These are phyloP conservation scores for Erethizon dorsatum DNA, from an alignment of 2,797 vertebrate species.

Conservation along the genomic window DNA sequence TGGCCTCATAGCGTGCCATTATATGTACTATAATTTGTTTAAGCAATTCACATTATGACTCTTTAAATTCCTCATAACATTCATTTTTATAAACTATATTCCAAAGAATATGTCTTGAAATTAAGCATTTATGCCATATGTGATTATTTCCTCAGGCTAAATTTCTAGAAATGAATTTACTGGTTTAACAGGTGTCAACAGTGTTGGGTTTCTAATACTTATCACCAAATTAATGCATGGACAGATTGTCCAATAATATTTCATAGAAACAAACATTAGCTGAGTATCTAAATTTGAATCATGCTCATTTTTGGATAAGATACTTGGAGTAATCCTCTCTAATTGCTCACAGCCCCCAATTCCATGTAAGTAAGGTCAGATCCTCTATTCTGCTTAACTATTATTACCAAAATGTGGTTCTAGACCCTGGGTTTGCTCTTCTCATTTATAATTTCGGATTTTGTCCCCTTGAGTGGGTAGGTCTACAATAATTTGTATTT, in stretches of 20 bases:
- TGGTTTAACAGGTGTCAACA: background rate
- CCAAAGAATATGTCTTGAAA: background rate
- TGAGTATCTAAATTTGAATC: background rate
- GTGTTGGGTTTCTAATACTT: background rate
- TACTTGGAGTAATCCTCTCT: background rate
- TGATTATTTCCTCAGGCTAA: background rate
- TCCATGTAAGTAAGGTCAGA: background rate
- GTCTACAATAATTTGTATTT: background rate
- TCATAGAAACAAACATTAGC: background rate
- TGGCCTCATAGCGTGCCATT: background rate
- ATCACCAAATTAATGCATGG: background rate
- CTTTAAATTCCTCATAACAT: background rate
- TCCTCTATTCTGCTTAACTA: background rate
- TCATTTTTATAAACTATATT: slow-evolving; percentile 3
- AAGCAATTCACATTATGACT: background rate
- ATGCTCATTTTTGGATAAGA: background rate
- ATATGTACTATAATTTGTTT: background rate
- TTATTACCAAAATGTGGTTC: background rate
- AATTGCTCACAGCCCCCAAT: background rate
- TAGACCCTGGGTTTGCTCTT: background rate
- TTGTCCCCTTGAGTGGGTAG: background rate
- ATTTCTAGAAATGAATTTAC: slow-evolving; percentile 39
- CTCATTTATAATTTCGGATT: background rate
- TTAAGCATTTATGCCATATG: background rate
- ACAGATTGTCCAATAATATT: background rate